Base-by-base conservation (phyloP, 2,888 invertebrate genomes). In the Thymelicus acteon region DNA sequence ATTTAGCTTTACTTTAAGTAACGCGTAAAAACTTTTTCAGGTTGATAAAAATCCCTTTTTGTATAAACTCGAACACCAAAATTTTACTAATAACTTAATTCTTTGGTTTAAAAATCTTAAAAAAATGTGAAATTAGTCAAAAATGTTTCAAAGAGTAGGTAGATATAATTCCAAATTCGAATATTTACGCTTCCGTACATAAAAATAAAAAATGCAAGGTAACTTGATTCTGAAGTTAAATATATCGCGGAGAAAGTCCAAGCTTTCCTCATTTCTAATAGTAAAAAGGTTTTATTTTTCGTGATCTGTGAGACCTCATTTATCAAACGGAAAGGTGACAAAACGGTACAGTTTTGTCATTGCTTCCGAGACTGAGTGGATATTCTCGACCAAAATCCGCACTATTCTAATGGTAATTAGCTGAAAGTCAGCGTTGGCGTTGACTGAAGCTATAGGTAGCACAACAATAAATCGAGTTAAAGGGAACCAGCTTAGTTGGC, bases 391-490 rank as follows among this genome's bases (percentile, higher is more conserved):
- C 63, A 49, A 69, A 70, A 70, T 70, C 64, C n/a, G 64, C 70
- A 70, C 80, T 81, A 86, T 88, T 90, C 82, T 86, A 79, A 90
- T 88, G 88, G 79, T 88, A 87, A 90, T 91, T 85, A 87, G 80
- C 87, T 82, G 86, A 89, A 89, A 87, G 88, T 82, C 74, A 80
- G 86, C 86, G 88, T 90, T 86, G 88, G 89, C 84, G 87, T 87
- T 60, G 65, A 60, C 49, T 63, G 68, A 78, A 82, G 82, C 82
- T 88, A 84, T 87, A 85, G 87, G 92, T 92, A 91, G 91, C 91
- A 83, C 85, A 82, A 90, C 88, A 88, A 92, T 91, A 92, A 91
- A 91, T 89, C 81, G 84, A 86, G 83, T 85, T 85, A 89, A 86
- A 89, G 87, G 87, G 85, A 90, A 89, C 89, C 86, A 87, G 89